Conservation (phyloP, 2,113 vertebrate genomes). For the Epinephelus lanceolatus region DNA sequence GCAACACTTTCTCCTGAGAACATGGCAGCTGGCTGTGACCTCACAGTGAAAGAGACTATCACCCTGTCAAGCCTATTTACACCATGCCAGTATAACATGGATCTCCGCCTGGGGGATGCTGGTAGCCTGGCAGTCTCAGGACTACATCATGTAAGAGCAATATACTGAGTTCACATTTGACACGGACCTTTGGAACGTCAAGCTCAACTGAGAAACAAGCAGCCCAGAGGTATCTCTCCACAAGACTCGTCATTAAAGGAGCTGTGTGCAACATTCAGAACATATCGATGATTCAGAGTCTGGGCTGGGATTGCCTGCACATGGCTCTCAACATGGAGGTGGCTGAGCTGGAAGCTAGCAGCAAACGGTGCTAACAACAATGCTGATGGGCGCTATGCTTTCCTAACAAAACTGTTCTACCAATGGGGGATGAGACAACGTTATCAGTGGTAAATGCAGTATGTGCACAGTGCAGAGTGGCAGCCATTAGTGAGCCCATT, state of each 20-base stretch:
- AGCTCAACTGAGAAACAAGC: background rate
- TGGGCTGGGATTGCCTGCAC: too few relatives aligned
- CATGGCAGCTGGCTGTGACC: conserved; percentile 52
- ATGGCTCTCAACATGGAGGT: too few relatives aligned
- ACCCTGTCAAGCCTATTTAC: conserved; percentile 50
- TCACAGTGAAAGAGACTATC: conserved; percentile 41
- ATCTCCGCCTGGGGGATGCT: background rate
- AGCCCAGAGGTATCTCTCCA: background rate
- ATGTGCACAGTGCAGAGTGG: too few relatives aligned
- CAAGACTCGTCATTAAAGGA: background rate
- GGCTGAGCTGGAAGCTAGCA: too few relatives aligned
- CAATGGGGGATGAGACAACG: too few relatives aligned
- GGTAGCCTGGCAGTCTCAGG: background rate
- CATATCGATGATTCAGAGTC: too few relatives aligned
- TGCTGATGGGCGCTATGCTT: too few relatives aligned
- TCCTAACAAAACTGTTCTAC: too few relatives aligned
- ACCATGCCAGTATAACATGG: conserved; percentile 26
- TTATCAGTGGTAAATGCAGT: too few relatives aligned
- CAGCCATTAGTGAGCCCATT: too few relatives aligned
- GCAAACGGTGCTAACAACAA: too few relatives aligned
- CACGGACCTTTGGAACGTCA: background rate
- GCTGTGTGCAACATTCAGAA: too few relatives aligned
- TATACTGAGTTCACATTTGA: conserved; percentile 18
- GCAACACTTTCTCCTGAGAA: conserved; percentile 40
- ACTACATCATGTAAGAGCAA: conserved; percentile 23